phyloP scores from a whole-genome alignment of 1,140 invertebrate species.

The Drosophila albomicans region DNA sequence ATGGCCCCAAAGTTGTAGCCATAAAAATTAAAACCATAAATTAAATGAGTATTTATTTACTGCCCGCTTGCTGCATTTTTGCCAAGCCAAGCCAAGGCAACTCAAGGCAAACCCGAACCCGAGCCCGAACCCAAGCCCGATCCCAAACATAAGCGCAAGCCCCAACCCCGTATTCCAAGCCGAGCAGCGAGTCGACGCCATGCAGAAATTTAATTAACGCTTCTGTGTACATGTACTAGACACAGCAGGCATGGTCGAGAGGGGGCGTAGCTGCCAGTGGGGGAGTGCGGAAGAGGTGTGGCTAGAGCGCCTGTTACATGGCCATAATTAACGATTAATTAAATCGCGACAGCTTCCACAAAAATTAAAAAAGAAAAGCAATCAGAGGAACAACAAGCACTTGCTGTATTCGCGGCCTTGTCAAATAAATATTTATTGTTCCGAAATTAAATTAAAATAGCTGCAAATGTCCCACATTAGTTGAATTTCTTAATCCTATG shows the following conservation, averaged over 20 bases:
- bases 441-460: background rate
- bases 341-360: constrained; percentile 51
- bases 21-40: constrained; percentile 84
- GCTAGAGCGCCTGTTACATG: constrained; percentile 54
- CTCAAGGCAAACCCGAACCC: constrained; percentile 1
- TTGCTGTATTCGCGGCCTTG: constrained; percentile 41
- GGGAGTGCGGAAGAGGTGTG: constrained; percentile 22
- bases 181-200: constrained; percentile 43
- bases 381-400: constrained; percentile 22
- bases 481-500: no score
- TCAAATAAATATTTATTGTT: constrained; percentile 55
- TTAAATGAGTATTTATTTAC: constrained; percentile 83
- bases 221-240: constrained; percentile 80
- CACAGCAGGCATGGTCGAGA: constrained; percentile 60
- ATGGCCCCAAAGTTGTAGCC: constrained; percentile 77
- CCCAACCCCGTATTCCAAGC: constrained; percentile 5
- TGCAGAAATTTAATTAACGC: constrained; percentile 82
- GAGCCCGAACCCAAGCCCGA: background rate
- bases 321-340: constrained; percentile 82
- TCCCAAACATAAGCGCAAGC: background rate
- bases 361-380: constrained; percentile 19
- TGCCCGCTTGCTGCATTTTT: constrained; percentile 60
- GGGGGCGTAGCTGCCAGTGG: constrained; percentile 6
- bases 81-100: constrained; percentile 9
- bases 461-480: background rate